Evolutionary conservation across 1,140 invertebrate species (phyloP).

Genomic region (Zaprionus camerounensis): DNA sequence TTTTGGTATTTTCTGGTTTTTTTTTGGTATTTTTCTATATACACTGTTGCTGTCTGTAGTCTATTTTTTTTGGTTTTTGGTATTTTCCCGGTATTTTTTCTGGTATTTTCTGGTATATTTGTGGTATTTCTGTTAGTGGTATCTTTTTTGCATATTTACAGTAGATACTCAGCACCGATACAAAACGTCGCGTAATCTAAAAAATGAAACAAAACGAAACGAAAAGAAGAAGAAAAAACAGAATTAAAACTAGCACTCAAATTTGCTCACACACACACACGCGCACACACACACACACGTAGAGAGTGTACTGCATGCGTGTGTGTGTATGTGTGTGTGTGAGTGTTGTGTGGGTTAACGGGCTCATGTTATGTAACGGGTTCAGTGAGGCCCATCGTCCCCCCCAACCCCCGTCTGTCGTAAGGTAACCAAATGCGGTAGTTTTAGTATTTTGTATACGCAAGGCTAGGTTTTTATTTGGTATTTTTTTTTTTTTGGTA

Average conservation of each 20-base stretch:
- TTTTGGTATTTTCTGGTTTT: conserved; percentile 9
- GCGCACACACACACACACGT: not conserved
- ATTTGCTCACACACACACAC: not conserved
- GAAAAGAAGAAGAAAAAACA: conserved; percentile 78
- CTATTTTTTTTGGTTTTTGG: conserved; percentile 4
- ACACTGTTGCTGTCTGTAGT: conserved; percentile 41
- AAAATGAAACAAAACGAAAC: conserved; percentile 80
- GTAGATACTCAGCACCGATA: conserved; percentile 84
- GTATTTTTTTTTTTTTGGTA: conserved; percentile 15
- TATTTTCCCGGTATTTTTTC: conserved; percentile 37
- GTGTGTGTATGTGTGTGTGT: conserved; percentile 24
- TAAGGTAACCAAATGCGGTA: conserved; percentile 51
- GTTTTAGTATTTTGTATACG: conserved; percentile 46
- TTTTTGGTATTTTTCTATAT: conserved; percentile 40
- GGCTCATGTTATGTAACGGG: conserved; percentile 71
- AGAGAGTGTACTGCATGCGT: conserved; percentile 4
- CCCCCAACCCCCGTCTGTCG: conserved; percentile 30
- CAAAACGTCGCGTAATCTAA: conserved; percentile 84
- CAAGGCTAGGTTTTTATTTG: conserved; percentile 28
- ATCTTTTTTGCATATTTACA: conserved; percentile 70
- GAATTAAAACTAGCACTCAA: conserved; percentile 70
- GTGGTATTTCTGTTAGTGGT: conserved; percentile 38
- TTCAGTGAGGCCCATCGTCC: conserved; percentile 31
- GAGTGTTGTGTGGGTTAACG: conserved; percentile 33
- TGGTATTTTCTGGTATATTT: conserved; percentile 37